phyloP scores from a whole-genome alignment of 1,140 invertebrate species.

The Bombus confusus region DNA sequence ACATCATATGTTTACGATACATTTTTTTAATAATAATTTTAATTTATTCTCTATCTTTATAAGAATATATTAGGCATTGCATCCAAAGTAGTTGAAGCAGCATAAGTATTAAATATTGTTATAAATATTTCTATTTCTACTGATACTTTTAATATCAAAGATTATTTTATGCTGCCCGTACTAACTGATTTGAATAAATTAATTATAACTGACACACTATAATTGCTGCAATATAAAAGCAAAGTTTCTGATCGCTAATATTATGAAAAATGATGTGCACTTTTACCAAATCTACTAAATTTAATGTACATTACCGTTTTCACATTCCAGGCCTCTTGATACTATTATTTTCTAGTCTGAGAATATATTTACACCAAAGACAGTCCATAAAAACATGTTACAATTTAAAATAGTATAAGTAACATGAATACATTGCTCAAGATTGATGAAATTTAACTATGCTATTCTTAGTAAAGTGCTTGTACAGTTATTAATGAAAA shows the following conservation, averaged over 20 bases:
- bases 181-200: background rate
- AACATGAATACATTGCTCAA: slow-evolving; percentile 49
- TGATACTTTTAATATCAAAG: slow-evolving; percentile 1
- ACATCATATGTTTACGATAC: background rate
- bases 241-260: background rate
- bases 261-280: slow-evolving; percentile 23
- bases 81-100: background rate
- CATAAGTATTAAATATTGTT: background rate
- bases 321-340: slow-evolving; percentile 31
- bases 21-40: slow-evolving; percentile 7
- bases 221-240: slow-evolving; percentile 4
- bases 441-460: slow-evolving; percentile 31
- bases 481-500: slow-evolving; percentile 6
- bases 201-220: background rate
- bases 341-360: slow-evolving; percentile 35
- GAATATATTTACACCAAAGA: slow-evolving; percentile 42
- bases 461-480: background rate
- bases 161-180: slow-evolving; percentile 2
- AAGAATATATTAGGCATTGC: background rate
- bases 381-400: slow-evolving; percentile 32
- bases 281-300: slow-evolving; percentile 38
- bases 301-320: slow-evolving; percentile 12
- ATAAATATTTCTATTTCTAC: slow-evolving; percentile 1
- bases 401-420: slow-evolving; percentile 39
- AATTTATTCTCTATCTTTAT: slow-evolving; percentile 2